Evolutionary conservation across 2,797 vertebrate genomes (phyloP).

Genomic region (Miichthys miiuy): DNA sequence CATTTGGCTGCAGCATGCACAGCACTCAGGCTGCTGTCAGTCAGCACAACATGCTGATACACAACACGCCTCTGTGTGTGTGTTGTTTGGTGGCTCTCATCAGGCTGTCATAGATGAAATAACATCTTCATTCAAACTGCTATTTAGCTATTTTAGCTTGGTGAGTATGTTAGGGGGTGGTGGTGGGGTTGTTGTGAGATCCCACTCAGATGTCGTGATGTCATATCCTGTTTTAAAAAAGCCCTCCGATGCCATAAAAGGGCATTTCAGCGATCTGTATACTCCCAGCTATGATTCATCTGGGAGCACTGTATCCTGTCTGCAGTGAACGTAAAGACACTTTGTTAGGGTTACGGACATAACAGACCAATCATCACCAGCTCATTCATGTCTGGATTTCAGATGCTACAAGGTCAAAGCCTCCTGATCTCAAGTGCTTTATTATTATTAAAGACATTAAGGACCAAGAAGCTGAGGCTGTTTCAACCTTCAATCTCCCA

Average conservation of each 20-base stretch:
- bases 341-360: conserved; percentile 31
- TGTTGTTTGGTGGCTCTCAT: not conserved
- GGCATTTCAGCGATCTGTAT: conserved; percentile 80
- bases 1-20: not conserved
- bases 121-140: conserved; percentile 16
- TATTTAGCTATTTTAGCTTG: conserved; percentile 14
- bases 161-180: not conserved
- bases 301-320: conserved; percentile 73
- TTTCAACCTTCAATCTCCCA: conserved; percentile 9
- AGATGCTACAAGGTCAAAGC: not conserved
- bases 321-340: conserved; percentile 20
- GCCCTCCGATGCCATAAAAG: conserved; percentile 85
- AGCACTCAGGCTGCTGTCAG: conserved; percentile 1
- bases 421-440: too few relatives aligned
- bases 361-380: conserved; percentile 11
- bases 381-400: not conserved
- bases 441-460: not conserved
- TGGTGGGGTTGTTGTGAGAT: conserved; percentile 57
- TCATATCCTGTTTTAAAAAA: conserved; percentile 87
- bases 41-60: conserved; percentile 16
- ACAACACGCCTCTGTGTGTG: not conserved
- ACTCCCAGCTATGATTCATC: conserved; percentile 73
- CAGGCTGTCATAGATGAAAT: conserved; percentile 11
- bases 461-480: not conserved
- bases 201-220: conserved; percentile 72